Evolutionary conservation across 2,113 vertebrate species (phyloP), one percentile per base, ranked within the genome.

Genomic region (Ochotona curzoniae): DNA sequence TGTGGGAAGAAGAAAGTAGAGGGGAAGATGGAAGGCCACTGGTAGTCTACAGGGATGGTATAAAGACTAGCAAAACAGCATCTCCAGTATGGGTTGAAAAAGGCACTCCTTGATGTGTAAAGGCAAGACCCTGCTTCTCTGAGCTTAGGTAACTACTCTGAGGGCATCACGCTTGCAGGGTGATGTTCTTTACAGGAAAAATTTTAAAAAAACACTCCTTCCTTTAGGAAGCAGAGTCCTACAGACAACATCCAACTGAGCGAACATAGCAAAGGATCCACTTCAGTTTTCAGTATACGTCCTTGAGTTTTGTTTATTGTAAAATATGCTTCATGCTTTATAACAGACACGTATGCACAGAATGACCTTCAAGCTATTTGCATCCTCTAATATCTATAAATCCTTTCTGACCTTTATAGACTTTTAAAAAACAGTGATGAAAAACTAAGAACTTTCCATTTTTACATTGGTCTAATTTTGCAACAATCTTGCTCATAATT

Each of bases 341-440:
- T 11, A n/a, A 69, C 20, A 86, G 30, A 25, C 60, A n/a, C 6
- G 57, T 2, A 25, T 38, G 25, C 6, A 64, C 2, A 30, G 49
- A 84, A 71, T 12, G 57, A 8, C 54, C 51, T 87, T 70, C 21
- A 92, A 81, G 69, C 30, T 61, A 60, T 80, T 93, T 90, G 92
- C 26, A 60, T 44, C 11, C 8, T 70, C 6, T 25, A 57, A 21
- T 32, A n/a, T 30, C 35, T 66, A 61, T 4, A 44, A n/a, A 32
- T 79, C 20, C 93, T 89, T 66, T 10, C 60, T 14, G 66, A 67
- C 51, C 80, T 83, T 12, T 84, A 32, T 7, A 54, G 32, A 44
- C 23, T 35, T 89, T 70, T 78, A 74, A 63, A 74, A 57, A 64
- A 51, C 28, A 76, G n/a, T 47, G 26, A 89, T 69, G 44, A 32